Base-by-base conservation (phyloP, 2,797 vertebrate species). In the Sphaeramia orbicularis region DNA sequence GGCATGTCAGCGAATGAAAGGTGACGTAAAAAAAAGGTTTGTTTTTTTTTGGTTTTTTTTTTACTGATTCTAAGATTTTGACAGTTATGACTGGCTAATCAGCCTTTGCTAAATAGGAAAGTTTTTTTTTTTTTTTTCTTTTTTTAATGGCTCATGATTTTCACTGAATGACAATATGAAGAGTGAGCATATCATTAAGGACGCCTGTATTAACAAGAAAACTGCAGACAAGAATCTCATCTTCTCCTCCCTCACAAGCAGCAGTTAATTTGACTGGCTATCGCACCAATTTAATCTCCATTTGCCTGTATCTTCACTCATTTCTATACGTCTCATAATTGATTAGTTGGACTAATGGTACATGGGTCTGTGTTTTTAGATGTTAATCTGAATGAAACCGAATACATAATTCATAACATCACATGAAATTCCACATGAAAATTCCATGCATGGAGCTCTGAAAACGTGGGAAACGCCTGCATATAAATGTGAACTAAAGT, bases 181-280 rank as follows among this genome's bases (percentile, higher is more conserved):
- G 81, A 78, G 71, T 74, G 74, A 82, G 72, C 59, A 6, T 74
- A 71, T 86, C 78, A 85, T 86, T 89, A 89, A 89, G 80, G 81
- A 80, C 79, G 64, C 65, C 63, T 38, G 74, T 65, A 80, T 86
- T 88, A 87, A 83, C 72, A 61, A 70, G 75, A 83, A 80, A 74
- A 43, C 65, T 13, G 55, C 72, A 65, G 87, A 90, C 84, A 86
- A 91, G 81, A 81, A 87, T 91, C 88, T 90, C 81, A 81, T 90
- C 76, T 87, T 72, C 86, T 74, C 89, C 89, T 88, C 85, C 87
- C 83, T 82, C 86, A 89, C 85, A 88, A 86, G 86, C 80, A 16
- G 79, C 70, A 66, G 83, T 81, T 90, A 91, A 91, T 91, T 91
- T 91, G 78, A 88, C 83, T 41, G 78, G 71, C 87, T 89, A 88